Evolutionary conservation across 2,113 vertebrate species (phyloP), one percentile per base, ranked within the genome.

Genomic region (Anguilla japonica): DNA sequence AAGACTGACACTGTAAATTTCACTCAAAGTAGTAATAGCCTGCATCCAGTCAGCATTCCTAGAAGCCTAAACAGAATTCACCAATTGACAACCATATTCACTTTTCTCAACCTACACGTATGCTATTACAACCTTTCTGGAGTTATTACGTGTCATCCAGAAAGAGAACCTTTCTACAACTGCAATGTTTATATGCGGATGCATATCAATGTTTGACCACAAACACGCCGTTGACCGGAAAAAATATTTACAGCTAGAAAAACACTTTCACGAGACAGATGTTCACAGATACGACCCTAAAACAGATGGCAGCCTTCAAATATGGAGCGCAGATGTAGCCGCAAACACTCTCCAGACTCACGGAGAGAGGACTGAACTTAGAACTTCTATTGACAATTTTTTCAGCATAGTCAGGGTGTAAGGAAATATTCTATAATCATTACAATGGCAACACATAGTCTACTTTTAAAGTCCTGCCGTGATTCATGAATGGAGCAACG

Each of bases 231-330:
- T 79, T 40, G 75, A 79, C 3, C 41, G 41, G 41, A 53, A 57
- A 43, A 20, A 34, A 85, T 75, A 50, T 41, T 41, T 26, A 56
- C 14, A 9, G 41, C 80, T 18, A 8, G 43, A 22, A 50, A 41
- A 5, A 43, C 29, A 26, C 41, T 41, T 60, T 56, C 18, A 20
- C 79, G 16, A 80, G 79, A 81, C 78, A 80, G 85, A 60, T 63
- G 53, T 63, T 7, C 34, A 11, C 50, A 40, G 56, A 46, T 8
- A 46, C 43, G 5, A 41, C 85, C 67, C n/a, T 34, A 22, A 29
- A 67, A 82, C 79, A 81, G 40, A 81, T 86, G 87, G 56, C 57
- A 46, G 79, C 46, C 18, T 22, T 83, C 50, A 83, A 46, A 67
- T 26, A 86, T 1, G 60, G 7, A 63, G 20, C 60, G 1, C 20